A percentile compares a stretch with the other conserved stretches of the same genome.
phyloP scores from a whole-genome alignment of 2,888 invertebrate species.

The Leucoptera coffeella region DNA sequence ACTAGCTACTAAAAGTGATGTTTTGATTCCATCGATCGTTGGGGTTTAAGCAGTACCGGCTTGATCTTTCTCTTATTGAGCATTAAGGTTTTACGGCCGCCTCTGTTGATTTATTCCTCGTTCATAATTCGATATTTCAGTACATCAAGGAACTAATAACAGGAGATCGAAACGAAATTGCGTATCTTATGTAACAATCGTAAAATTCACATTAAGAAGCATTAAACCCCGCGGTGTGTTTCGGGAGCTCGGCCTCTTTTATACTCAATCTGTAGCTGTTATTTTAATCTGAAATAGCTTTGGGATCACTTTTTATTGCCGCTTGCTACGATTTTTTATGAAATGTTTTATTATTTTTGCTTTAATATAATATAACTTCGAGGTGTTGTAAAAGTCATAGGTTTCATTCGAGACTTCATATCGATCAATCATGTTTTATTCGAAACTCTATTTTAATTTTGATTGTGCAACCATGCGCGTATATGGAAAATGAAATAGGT shows the following conservation, averaged over 20 bases:
- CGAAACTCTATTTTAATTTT: no score
- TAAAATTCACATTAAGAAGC: conserved; percentile 52
- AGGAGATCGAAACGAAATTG: conserved; percentile 43
- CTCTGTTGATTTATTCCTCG: conserved; percentile 48
- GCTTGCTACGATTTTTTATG: conserved; percentile 22
- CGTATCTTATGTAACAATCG: conserved; percentile 48
- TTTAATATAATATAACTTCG: conserved; percentile 39
- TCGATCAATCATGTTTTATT: no score
- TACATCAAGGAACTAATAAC: conserved; percentile 49
- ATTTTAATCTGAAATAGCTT: conserved; percentile 35
- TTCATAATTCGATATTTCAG: conserved; percentile 50
- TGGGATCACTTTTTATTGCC: conserved; percentile 33
- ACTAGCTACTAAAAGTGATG: no score
- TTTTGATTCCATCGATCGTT: no score
- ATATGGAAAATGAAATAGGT: no score
- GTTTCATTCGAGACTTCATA: no score
- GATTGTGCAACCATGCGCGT: no score
- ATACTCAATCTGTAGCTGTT: conserved; percentile 44
- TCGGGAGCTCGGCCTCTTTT: conserved; percentile 27
- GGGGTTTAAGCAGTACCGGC: no score
- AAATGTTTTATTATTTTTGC: conserved; percentile 34
- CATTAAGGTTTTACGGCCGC: conserved; percentile 47
- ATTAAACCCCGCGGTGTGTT: conserved; percentile 33
- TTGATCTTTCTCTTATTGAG: no score
- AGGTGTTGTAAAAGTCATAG: conserved; percentile 15